Evolutionary conservation across 1,140 invertebrate species (phyloP).

Genomic region (Periplaneta americana): DNA sequence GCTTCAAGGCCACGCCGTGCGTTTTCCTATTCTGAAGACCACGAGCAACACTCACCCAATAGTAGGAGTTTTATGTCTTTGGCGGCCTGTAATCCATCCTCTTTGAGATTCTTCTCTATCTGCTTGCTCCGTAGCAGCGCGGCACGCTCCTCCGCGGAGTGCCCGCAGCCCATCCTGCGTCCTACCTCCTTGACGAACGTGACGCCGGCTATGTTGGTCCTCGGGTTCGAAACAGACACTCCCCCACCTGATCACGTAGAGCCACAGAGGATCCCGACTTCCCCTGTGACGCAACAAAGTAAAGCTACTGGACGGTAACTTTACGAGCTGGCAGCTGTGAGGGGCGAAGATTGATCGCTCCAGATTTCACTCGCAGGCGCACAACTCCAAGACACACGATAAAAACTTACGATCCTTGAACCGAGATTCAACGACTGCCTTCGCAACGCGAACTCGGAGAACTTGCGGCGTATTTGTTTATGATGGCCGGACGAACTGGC

Average conservation of each 20-base stretch:
- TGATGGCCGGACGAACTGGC: no score
- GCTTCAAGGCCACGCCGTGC: no score
- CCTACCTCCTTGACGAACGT: slow-evolving; percentile 11
- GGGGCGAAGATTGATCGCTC: background rate
- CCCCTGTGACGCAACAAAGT: background rate
- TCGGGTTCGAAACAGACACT: slow-evolving; percentile 36
- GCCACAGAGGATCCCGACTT: background rate
- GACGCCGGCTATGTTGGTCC: background rate
- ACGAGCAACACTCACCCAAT: slow-evolving; percentile 55
- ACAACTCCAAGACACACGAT: background rate
- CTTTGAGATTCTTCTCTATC: slow-evolving; percentile 68
- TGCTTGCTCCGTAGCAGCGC: slow-evolving; percentile 58
- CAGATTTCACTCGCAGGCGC: background rate
- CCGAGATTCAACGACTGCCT: background rate
- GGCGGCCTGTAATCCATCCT: slow-evolving; percentile 65
- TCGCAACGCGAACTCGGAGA: no score
- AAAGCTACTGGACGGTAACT: no score
- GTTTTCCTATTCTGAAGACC: no score
- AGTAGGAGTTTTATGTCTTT: slow-evolving; percentile 68
- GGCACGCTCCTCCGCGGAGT: slow-evolving; percentile 56
- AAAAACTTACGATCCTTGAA: background rate
- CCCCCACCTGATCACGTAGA: slow-evolving; percentile 26
- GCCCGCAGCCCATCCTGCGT: slow-evolving; percentile 16
- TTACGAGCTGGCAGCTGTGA: no score
- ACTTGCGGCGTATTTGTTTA: no score